Base-by-base conservation (phyloP, 2,888 invertebrate species). In the Lordiphosa andalusiaca region DNA sequence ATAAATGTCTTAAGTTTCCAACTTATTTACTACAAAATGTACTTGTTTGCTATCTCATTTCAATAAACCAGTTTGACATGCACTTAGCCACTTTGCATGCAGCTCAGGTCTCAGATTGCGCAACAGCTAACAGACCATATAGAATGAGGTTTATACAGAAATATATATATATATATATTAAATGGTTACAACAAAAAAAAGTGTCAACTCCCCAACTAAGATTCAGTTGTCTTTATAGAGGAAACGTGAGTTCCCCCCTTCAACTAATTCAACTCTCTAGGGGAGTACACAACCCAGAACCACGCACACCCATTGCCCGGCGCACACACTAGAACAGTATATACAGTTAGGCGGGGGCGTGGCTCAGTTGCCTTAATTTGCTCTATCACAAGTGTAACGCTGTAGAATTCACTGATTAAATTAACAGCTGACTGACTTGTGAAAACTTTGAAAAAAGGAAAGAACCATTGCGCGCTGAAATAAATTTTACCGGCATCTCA, bases 351-450 rank as follows among this genome's bases (percentile, higher is more conserved):
- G 66, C 72, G 69, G 61, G 58, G 63, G 72, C 58, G 69, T 59
- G 67, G 53, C 68, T 70, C 73, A 72, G 53, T 16, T 66, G 67
- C 70, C 64, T 54, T 71, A 57, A 60, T 69, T 84, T 87, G 23
- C 56, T 87, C 71, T 87, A 84, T 77, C 87, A 87, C 87, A 87
- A 87, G 84, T 87, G 87, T 87, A 87, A 87, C 87, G 88, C 87
- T 69, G 71, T 84, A 59, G 65, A 78, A 78, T 74, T 74, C 53
- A 63, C 53, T 10, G 49, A 47, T 60, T 55, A 69, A 55, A 85
- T 75, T 73, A 73, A 86, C 84, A 75, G 88, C 87, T 87, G 87
- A 87, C 87, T 87, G 52, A 72, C 76, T 84, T 74, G 88, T 87
- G 87, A 87, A 68, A 46, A 40, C 13, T 30, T 30, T 9, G 9